These are phyloP conservation scores for Manis pentadactyla DNA, from an alignment of 2,797 vertebrate genomes.

Conservation along the genomic window DNA sequence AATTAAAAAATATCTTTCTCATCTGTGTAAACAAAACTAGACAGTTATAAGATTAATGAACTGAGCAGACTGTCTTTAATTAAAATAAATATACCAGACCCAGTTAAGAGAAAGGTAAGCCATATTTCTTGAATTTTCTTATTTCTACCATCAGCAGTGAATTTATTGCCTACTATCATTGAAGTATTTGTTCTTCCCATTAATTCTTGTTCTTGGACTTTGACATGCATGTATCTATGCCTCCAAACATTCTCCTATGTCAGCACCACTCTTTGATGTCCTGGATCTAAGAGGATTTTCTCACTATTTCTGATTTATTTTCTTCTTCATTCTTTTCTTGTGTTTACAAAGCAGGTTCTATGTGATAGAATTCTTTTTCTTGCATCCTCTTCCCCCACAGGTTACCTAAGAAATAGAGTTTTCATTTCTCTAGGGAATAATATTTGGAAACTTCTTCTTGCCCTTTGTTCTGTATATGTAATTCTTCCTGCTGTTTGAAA, in stretches of 20 bases:
- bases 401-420: neutral
- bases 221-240: neutral
- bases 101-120: neutral
- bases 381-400: neutral
- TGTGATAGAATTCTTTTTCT: neutral
- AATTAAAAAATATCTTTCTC: neutral
- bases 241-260: neutral
- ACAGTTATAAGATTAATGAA: neutral
- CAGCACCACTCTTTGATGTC: neutral
- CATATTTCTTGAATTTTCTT: neutral
- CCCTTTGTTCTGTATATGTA: neutral
- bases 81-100: neutral
- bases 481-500: neutral
- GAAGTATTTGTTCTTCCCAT: neutral
- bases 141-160: neutral
- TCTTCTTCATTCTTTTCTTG: neutral
- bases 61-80: neutral
- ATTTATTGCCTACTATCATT: neutral
- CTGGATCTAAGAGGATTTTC: neutral
- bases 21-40: neutral
- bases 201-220: neutral
- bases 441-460: neutral
- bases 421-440: neutral
- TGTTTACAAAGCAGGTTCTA: neutral
- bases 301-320: neutral